Base-by-base conservation (phyloP, 2,797 vertebrate species). In the Platyrinchus mystaceus region DNA sequence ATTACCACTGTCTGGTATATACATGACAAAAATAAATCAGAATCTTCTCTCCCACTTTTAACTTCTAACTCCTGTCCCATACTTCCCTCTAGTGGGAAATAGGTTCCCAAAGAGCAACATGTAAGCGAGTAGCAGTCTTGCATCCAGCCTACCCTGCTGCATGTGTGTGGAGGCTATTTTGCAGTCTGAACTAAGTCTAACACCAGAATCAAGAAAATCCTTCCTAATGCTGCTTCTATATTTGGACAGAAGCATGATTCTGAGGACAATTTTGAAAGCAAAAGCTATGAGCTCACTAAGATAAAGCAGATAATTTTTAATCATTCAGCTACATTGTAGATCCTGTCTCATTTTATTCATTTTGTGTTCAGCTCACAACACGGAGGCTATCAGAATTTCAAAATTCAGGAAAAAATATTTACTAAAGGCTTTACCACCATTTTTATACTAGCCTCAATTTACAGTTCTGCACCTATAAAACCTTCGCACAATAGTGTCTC, bases 271-370 rank as follows among this genome's bases (percentile, higher is more conserved):
- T 69, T 83, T 44, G 44, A 89, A 83, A 80, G 28, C 22, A 83
- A 84, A 68, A 69, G 10, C 24, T 69, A 55, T 50, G 63, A 94
- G 58, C 6, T 32, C 7, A 26, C 12, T 9, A 43, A 53, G 19
- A 46, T 14, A 76, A 78, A 75, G 17, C 16, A 70, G 36, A 8
- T 19, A 66, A 50, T 14, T 23, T 20, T 50, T 76, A 44, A 53
- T 8, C 2, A 4, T 58, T 69, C 28, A 71, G n/a, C 4, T 69
- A 32, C 1, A 2, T 2, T 68, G 30, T 3, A 60, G 15, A 82
- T 11, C 1, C 4, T 7, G 20, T 26, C 12, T 63, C 12, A 15
- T 7, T 46, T 30, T 18, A 67, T 7, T 28, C 0, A 32, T 47
- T 63, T 60, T 32, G 15, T 12, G 4, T 68, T 64, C 47, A 67